A percentile compares a stretch with the other conserved stretches of the same genome.
Conservation (phyloP, 2,113 vertebrate genomes). For the Microcebus lehilahytsara region DNA sequence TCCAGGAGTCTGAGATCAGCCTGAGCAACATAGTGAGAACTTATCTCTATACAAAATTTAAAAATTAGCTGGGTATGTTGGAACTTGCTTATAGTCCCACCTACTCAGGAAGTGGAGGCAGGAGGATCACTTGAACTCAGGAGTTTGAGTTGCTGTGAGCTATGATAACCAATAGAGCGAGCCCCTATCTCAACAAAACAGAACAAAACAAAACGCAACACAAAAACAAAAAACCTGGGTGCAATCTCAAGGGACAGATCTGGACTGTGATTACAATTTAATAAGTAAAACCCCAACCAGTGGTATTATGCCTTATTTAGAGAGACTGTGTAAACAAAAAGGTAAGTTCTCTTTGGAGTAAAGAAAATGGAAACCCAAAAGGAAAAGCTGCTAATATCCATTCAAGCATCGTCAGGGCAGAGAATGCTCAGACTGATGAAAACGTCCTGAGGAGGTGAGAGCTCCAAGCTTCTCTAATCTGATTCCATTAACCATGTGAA, state of each 20-base stretch:
- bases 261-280: not conserved
- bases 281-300: not conserved
- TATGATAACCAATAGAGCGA: no score
- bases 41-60: no score
- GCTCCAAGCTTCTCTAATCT: not conserved
- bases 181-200: no score
- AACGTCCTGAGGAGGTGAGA: not conserved
- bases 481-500: constrained; percentile 32
- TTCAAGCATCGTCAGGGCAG: not conserved
- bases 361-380: not conserved
- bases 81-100: no score
- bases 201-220: no score
- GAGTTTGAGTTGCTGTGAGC: no score
- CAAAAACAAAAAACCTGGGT: not conserved
- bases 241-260: not conserved
- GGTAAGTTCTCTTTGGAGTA: not conserved
- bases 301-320: not conserved
- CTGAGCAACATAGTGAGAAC: no score
- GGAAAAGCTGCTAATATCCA: not conserved
- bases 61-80: no score
- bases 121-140: no score
- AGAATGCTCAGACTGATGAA: not conserved
- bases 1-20: no score
- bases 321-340: not conserved
- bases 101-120: no score